These are phyloP conservation scores for Oryzias celebensis DNA, from an alignment of 2,113 vertebrate genomes.

Conservation along the genomic window DNA sequence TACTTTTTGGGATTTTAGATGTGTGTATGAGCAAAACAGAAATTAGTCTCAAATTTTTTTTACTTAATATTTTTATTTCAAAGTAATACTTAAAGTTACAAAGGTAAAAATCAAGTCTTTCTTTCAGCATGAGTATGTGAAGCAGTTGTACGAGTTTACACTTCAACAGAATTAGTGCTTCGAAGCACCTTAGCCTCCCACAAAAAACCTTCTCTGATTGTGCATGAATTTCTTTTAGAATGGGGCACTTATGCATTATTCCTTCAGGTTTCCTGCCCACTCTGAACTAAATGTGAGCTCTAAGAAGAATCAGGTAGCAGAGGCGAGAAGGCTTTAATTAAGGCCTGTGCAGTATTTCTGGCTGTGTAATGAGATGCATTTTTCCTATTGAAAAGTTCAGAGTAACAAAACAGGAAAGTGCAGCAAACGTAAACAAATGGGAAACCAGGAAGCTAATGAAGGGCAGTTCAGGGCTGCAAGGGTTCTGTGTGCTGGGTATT, in stretches of 20 bases:
- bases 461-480: background rate
- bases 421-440: background rate
- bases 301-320: background rate
- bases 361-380: background rate
- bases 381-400: constrained; percentile 1
- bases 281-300: background rate
- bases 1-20: too few species aligned
- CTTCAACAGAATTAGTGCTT: too few species aligned
- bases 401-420: background rate
- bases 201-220: background rate
- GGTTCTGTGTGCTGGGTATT: background rate
- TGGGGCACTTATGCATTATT: background rate
- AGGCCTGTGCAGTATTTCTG: background rate
- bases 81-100: too few species aligned
- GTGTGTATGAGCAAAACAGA: too few species aligned
- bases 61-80: too few species aligned
- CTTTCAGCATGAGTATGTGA: too few species aligned
- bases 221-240: background rate
- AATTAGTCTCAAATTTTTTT: too few species aligned
- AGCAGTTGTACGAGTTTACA: too few species aligned
- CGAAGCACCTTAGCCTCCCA: too few species aligned
- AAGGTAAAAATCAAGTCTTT: too few species aligned
- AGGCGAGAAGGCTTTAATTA: constrained; percentile 1
- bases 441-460: background rate
- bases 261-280: background rate